Conservation (phyloP, 2,113 vertebrate genomes). For the Microtus oregoni region DNA sequence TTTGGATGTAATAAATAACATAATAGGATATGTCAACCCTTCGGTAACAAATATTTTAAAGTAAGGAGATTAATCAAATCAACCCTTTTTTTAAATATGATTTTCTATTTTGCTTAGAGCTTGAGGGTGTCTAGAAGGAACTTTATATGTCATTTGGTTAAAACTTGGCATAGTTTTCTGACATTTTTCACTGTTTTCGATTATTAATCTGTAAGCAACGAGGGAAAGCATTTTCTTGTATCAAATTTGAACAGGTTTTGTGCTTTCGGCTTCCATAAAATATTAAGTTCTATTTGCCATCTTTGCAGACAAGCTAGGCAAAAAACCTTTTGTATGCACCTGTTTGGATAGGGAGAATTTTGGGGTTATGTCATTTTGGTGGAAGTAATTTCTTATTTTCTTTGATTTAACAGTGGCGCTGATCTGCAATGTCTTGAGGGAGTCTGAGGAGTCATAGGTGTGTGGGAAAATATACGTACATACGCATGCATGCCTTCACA, state of each 20-base stretch:
- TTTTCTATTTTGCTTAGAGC: constrained; percentile 78
- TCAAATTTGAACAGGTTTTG: constrained; percentile 89
- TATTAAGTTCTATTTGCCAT: constrained; percentile 92
- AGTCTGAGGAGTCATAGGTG: neutral
- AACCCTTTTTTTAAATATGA: constrained; percentile 66
- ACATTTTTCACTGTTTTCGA: constrained; percentile 82
- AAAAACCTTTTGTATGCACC: constrained; percentile 86
- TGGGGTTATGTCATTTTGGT: constrained; percentile 79
- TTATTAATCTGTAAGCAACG: constrained; percentile 89
- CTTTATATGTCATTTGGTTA: constrained; percentile 79
- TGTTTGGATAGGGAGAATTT: constrained; percentile 36
- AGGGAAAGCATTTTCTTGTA: constrained; percentile 91
- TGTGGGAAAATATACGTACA: neutral
- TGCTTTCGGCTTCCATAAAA: constrained; percentile 91
- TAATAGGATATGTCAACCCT: neutral
- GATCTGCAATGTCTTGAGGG: constrained; percentile 47
- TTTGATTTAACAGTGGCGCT: constrained; percentile 36
- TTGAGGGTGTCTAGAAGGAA: constrained; percentile 75
- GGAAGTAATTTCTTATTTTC: constrained; percentile 45
- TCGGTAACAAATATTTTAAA: constrained; percentile 58
- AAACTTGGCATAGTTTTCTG: constrained; percentile 80
- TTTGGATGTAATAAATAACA: constrained; percentile 45
- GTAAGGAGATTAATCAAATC: constrained; percentile 40
- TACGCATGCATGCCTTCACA: neutral
- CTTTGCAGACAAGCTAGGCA: constrained; percentile 87